phyloP scores from a whole-genome alignment of 2,888 invertebrate genomes.

The Parnassius glacialis region DNA sequence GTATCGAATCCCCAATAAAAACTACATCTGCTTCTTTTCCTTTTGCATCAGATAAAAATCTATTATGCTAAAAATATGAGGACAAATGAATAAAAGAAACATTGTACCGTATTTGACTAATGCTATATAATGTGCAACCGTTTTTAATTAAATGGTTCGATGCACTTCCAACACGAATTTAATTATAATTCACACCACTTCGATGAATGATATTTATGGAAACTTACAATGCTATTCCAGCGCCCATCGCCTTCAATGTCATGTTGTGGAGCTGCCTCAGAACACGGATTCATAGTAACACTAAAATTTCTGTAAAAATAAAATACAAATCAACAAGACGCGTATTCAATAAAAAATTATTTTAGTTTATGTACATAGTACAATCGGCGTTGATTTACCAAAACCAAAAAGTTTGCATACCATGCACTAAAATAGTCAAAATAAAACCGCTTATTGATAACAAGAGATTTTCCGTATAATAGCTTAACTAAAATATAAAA shows the following conservation, averaged over 20 bases:
- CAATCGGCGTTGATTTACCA: no score
- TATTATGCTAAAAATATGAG: constrained; percentile 85
- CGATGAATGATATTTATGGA: constrained; percentile 24
- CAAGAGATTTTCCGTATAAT: background rate
- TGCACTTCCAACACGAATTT: constrained; percentile 16
- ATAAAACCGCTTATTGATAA: background rate
- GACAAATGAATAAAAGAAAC: background rate
- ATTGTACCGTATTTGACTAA: background rate
- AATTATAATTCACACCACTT: constrained; percentile 28
- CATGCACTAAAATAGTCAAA: background rate
- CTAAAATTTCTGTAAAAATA: constrained; percentile 15
- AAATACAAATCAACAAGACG: background rate
- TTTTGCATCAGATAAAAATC: constrained; percentile 91
- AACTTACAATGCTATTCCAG: constrained; percentile 88
- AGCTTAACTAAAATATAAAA: background rate
- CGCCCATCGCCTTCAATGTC: constrained; percentile 92
- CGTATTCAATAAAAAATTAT: background rate
- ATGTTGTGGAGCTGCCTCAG: constrained; percentile 84
- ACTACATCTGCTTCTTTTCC: constrained; percentile 96
- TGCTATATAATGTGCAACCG: constrained; percentile 12
- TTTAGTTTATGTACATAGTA: no score
- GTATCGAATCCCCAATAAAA: constrained; percentile 93
- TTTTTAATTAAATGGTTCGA: constrained; percentile 18
- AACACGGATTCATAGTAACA: constrained; percentile 85
- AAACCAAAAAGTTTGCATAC: background rate